Conservation (phyloP, 2,113 vertebrate genomes). For the Calonectris borealis region DNA sequence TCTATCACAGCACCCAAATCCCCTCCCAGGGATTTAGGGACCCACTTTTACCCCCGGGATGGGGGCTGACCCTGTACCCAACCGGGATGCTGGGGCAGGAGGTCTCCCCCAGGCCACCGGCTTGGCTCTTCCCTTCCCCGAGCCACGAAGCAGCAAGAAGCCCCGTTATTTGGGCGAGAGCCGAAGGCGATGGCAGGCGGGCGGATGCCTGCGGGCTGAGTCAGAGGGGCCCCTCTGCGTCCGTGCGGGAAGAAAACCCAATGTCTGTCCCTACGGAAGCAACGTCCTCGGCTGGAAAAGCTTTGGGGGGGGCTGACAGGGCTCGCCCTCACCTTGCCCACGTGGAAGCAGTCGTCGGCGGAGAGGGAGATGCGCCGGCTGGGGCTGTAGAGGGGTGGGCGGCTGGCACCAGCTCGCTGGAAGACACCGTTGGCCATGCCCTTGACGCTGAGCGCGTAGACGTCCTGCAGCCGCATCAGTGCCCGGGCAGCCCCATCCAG, state of each 20-base stretch:
- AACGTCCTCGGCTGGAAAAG: rapidly evolving
- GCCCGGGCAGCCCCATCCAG: constrained; percentile 85
- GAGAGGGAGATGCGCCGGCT: constrained; percentile 75
- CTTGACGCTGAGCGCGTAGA: constrained; percentile 83
- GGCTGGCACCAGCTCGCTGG: constrained; percentile 60
- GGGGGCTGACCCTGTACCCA: rapidly evolving
- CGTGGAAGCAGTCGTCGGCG: constrained; percentile 90
- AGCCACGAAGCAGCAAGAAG: not conserved
- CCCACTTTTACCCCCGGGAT: rapidly evolving
- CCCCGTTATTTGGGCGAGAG: not conserved
- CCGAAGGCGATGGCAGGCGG: not conserved
- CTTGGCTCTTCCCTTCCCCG: not conserved
- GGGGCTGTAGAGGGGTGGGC: constrained; percentile 74
- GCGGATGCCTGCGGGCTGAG: not conserved
- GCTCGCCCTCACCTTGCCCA: constrained; percentile 83
- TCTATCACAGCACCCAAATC: not conserved
- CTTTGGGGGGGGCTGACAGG: rapidly evolving
- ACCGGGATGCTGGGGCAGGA: not conserved
- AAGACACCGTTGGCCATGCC: constrained; percentile 82
- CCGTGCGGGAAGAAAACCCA: rapidly evolving
- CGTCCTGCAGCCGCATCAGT: constrained; percentile 92
- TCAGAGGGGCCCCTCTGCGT: not conserved
- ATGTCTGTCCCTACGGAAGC: rapidly evolving
- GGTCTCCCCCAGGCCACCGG: not conserved
- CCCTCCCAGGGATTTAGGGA: not conserved